phyloP scores from a whole-genome alignment of 2,113 vertebrate species.

The Cardinalis cardinalis region DNA sequence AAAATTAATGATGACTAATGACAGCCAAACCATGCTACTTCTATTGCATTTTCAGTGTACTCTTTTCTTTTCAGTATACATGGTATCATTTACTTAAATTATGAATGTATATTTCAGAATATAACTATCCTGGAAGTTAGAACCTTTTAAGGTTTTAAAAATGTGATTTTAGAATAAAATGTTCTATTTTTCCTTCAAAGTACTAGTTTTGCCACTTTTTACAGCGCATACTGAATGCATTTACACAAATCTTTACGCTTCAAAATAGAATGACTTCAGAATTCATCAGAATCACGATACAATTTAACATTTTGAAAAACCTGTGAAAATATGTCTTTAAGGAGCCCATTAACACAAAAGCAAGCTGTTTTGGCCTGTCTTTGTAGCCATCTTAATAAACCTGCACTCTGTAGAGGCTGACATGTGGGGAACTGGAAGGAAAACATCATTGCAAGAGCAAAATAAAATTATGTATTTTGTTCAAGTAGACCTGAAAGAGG shows the following conservation, averaged over 20 bases:
- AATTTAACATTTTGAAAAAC: background rate
- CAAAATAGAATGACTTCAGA: background rate
- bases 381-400: background rate
- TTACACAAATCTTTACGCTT: background rate
- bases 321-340: background rate
- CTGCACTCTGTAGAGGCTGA: background rate
- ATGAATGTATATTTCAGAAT: background rate
- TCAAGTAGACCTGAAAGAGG: background rate
- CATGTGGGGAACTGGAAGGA: background rate
- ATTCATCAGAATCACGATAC: background rate
- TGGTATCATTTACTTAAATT: background rate
- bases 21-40: background rate
- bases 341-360: background rate
- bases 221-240: background rate
- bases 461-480: background rate
- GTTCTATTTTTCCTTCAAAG: background rate
- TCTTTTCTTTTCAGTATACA: background rate
- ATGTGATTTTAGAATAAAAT: background rate
- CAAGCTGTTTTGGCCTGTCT: background rate
- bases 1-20: background rate
- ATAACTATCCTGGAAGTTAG: background rate
- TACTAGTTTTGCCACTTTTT: background rate
- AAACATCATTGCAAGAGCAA: background rate
- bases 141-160: background rate
- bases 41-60: background rate